phyloP scores from a whole-genome alignment of 2,113 vertebrate genomes.

The Lepisosteus oculatus region DNA sequence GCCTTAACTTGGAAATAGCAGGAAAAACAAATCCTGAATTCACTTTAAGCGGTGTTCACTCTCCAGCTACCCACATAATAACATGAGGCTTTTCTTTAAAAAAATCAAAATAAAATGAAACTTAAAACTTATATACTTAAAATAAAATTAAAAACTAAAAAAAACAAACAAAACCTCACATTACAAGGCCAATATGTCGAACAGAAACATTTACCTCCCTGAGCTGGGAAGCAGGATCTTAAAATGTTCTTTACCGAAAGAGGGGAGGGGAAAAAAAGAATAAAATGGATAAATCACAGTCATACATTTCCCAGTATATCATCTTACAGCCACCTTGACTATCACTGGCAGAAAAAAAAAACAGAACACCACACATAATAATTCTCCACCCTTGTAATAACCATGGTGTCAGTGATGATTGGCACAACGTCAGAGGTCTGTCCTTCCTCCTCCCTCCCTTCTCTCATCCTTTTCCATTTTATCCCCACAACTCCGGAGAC shows the following conservation, averaged over 20 bases:
- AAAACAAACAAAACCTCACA: conserved; percentile 32
- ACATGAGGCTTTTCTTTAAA: conserved; percentile 35
- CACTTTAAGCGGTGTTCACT: conserved; percentile 33
- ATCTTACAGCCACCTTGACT: conserved; percentile 28
- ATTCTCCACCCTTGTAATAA: conserved; percentile 17
- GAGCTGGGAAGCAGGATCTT: background rate
- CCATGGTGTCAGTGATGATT: background rate
- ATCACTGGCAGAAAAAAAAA: conserved; percentile 15
- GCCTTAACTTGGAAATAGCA: background rate
- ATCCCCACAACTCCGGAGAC: background rate
- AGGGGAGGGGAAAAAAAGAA: conserved; percentile 19
- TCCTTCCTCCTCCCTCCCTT: too few relatives aligned
- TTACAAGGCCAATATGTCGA: conserved; percentile 19
- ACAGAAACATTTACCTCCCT: too few relatives aligned
- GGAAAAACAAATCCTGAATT: conserved; percentile 16
- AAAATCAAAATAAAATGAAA: conserved; percentile 29
- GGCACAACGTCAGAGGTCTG: too few relatives aligned
- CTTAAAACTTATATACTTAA: conserved; percentile 59
- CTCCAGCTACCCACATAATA: conserved; percentile 37
- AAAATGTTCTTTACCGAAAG: background rate
- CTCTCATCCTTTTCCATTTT: too few relatives aligned
- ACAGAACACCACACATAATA: conserved; percentile 20
- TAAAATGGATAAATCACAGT: conserved; percentile 15
- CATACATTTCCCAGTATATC: conserved; percentile 37
- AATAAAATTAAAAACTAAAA: conserved; percentile 46